Percentiles rank a stretch among this genome's conserved stretches.
These are phyloP conservation scores for Loripinus fragilis DNA, from an alignment of 2,888 invertebrate genomes.

Conservation along the genomic window DNA sequence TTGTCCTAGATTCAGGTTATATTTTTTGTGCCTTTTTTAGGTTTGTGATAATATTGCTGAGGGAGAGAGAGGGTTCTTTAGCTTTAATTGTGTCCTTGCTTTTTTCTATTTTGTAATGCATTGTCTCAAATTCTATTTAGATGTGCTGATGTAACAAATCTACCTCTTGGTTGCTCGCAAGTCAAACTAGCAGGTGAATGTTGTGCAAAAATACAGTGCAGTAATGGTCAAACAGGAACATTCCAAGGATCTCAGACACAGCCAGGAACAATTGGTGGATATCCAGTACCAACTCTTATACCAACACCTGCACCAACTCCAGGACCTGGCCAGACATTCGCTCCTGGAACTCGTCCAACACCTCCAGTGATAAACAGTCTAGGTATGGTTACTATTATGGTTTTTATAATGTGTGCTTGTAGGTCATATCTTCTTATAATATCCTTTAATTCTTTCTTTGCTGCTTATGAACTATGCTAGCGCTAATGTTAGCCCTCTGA, in stretches of 20 bases:
- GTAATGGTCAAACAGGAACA: conserved; percentile 56
- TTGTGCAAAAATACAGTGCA: conserved; percentile 67
- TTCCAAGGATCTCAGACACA: conserved; percentile 72
- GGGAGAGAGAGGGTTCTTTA: too few relatives aligned
- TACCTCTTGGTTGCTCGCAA: conserved; percentile 69
- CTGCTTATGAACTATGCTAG: too few relatives aligned
- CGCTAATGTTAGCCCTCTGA: too few relatives aligned
- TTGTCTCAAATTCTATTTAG: conserved; percentile 54
- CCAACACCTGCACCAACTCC: conserved; percentile 48
- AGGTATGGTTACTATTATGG: background rate
- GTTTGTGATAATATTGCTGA: too few relatives aligned
- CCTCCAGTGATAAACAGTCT: background rate
- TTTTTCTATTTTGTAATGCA: too few relatives aligned
- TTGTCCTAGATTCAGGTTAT: too few relatives aligned
- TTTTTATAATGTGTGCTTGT: too few relatives aligned
- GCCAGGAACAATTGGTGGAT: conserved; percentile 69
- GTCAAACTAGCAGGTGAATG: conserved; percentile 63
- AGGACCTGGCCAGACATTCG: conserved; percentile 42
- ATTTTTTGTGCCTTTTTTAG: too few relatives aligned
- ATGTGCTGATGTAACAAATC: conserved; percentile 70
- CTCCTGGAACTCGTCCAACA: conserved; percentile 44
- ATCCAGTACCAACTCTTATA: conserved; percentile 62
- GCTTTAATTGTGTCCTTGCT: too few relatives aligned
- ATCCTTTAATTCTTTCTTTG: too few relatives aligned
- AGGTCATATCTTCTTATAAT: too few relatives aligned